Conservation (phyloP, 2,797 vertebrate species). For the Euphonia xanthogaster region DNA sequence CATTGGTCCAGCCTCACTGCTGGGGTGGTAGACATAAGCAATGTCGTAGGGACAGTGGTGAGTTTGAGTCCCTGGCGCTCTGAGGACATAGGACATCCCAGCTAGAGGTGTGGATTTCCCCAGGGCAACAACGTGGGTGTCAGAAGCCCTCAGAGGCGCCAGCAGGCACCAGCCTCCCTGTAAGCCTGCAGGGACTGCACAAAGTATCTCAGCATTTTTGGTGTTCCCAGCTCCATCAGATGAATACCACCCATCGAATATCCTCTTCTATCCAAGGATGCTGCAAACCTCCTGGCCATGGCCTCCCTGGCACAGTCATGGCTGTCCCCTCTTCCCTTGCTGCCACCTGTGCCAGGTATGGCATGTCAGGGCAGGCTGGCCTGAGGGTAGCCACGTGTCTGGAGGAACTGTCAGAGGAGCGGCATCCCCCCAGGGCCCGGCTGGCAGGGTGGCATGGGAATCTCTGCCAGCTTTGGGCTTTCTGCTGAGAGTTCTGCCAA, state of each 20-base stretch:
- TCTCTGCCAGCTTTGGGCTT: background rate
- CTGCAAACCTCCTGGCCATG: background rate
- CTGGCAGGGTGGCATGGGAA: background rate
- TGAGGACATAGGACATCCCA: background rate
- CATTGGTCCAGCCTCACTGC: background rate
- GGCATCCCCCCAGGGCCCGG: rapidly evolving
- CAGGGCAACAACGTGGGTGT: background rate
- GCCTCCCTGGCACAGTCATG: rapidly evolving
- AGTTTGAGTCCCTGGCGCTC: background rate
- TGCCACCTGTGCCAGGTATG: rapidly evolving
- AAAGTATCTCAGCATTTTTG: background rate
- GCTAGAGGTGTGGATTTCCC: background rate
- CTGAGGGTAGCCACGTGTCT: background rate
- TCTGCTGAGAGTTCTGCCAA: background rate
- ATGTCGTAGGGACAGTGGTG: rapidly evolving
- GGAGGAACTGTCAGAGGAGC: background rate
- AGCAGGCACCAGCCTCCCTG: background rate
- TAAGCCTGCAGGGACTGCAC: background rate
- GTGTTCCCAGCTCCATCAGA: background rate
- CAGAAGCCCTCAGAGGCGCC: background rate
- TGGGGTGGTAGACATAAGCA: background rate
- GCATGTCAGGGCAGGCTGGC: background rate
- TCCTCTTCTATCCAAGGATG: background rate
- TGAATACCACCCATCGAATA: background rate
- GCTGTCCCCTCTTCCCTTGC: background rate